Percentiles rank a stretch among this genome's conserved stretches.
These are phyloP conservation scores for Monodelphis domestica DNA, from an alignment of 2,797 vertebrate genomes.

Conservation along the genomic window DNA sequence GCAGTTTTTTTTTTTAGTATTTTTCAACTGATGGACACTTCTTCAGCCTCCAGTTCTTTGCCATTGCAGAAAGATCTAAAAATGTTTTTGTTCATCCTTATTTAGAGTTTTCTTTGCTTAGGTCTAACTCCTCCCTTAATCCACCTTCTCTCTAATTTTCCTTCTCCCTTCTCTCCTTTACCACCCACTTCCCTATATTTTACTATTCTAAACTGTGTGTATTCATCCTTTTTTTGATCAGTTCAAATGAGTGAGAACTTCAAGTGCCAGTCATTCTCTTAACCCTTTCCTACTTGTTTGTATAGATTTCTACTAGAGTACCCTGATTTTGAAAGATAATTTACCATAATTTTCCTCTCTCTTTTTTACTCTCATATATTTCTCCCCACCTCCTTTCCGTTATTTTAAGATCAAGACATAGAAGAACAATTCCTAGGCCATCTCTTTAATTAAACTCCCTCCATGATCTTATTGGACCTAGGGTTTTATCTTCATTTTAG, in stretches of 20 bases:
- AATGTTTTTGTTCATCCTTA: background rate
- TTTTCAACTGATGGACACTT: background rate
- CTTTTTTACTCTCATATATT: background rate
- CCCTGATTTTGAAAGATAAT: background rate
- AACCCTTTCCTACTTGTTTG: background rate
- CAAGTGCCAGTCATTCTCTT: background rate
- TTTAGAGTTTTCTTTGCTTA: background rate
- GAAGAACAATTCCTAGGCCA: background rate
- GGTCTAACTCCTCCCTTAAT: background rate
- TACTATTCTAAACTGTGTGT: background rate
- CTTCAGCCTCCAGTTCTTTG: background rate
- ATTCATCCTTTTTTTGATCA: background rate
- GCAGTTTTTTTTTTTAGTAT: background rate
- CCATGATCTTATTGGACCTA: background rate
- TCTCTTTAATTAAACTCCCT: background rate
- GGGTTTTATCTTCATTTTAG: background rate
- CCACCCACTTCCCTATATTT: background rate
- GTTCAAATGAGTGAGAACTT: background rate
- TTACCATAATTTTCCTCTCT: background rate
- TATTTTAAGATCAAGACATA: background rate
- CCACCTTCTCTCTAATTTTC: background rate
- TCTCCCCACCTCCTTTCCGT: background rate
- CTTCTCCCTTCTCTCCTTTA: background rate
- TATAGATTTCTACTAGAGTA: background rate
- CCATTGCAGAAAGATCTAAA: background rate